Base-by-base conservation (phyloP, 2,888 invertebrate genomes). In the Acheta domesticus region DNA sequence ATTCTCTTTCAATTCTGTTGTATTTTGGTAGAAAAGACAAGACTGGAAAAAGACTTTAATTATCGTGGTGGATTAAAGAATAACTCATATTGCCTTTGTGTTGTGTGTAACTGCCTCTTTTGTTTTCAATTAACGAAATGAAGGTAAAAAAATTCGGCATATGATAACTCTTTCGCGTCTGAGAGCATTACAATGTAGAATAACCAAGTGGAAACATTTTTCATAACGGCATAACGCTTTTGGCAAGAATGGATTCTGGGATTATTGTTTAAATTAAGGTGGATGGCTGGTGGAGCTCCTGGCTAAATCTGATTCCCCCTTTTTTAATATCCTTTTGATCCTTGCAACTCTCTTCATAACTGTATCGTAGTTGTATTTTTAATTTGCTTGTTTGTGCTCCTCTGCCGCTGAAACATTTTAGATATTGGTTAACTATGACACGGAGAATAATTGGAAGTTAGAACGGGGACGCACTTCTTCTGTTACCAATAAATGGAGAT, bases 181-280 rank as follows among this genome's bases (percentile, higher is more conserved):
- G 16, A 62, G n/a, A 62, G 62, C n/a, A 62, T 62, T 62, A 62
- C 62, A 62, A n/a, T 19, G 62, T n/a, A 3, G 62, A 62, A 62
- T 62, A 62, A 62, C 14, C n/a, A 62, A 62, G 62, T 62, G 62
- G 62, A 62, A 62, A 62, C n/a, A 62, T 62, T 62, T 62, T 62
- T 62, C 62, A 62, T 62, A 62, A 62, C 14, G 62, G 62, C 62
- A n/a, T 62, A 62, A 62, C n/a, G 62, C 62, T 62, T 62, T n/a
- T 14, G 62, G 62, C 62, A 62, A 62, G 62, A 62, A 62, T 62
- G 62, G 14, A 62, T 62, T 62, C 14, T n/a, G n/a, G 62, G 62
- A 75, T 75, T 21, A 75, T 75, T 75, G 75, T 75, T 75, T 75
- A 75, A 75, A 75, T 75, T 75, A 75, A 75, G 75, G 75, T 75